Percentiles rank a stretch among this genome's conserved stretches.
phyloP scores from a whole-genome alignment of 2,797 vertebrate genomes.

The Cichlasoma orientale region DNA sequence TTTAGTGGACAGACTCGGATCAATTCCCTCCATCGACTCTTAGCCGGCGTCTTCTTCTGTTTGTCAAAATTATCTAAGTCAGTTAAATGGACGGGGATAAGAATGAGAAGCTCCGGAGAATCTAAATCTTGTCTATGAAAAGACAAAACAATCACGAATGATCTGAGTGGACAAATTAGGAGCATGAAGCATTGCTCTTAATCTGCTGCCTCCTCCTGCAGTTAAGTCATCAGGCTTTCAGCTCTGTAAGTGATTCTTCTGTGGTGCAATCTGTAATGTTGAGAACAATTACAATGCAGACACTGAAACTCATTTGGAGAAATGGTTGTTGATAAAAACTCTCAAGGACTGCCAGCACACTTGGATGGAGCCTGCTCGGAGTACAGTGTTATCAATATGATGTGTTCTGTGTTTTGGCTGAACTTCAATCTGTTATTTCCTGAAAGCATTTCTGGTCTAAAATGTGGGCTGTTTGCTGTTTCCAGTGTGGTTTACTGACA shows the following conservation, averaged over 20 bases:
- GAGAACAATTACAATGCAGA: conserved; percentile 26
- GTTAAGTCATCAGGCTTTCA: conserved; percentile 33
- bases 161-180: conserved; percentile 14
- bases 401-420: conserved; percentile 22
- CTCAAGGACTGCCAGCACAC: conserved; percentile 26
- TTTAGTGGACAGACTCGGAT: conserved; percentile 38
- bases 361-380: conserved; percentile 16
- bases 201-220: conserved; percentile 29
- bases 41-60: conserved; percentile 27
- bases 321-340: conserved; percentile 46
- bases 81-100: conserved; percentile 18
- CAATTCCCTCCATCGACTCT: conserved; percentile 46
- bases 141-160: not conserved
- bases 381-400: conserved; percentile 25
- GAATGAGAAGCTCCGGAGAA: conserved; percentile 11
- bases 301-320: conserved; percentile 44
- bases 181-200: conserved; percentile 22
- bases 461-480: not conserved
- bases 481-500: not conserved
- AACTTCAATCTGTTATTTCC: conserved; percentile 31
- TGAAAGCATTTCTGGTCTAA: conserved; percentile 14
- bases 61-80: conserved; percentile 46
- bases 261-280: conserved; percentile 28
- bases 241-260: conserved; percentile 32
- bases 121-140: conserved; percentile 23